A percentile compares a stretch with the other conserved stretches of the same genome.
phyloP scores from a whole-genome alignment of 2,888 invertebrate species.

The Philhelius pedissequus region DNA sequence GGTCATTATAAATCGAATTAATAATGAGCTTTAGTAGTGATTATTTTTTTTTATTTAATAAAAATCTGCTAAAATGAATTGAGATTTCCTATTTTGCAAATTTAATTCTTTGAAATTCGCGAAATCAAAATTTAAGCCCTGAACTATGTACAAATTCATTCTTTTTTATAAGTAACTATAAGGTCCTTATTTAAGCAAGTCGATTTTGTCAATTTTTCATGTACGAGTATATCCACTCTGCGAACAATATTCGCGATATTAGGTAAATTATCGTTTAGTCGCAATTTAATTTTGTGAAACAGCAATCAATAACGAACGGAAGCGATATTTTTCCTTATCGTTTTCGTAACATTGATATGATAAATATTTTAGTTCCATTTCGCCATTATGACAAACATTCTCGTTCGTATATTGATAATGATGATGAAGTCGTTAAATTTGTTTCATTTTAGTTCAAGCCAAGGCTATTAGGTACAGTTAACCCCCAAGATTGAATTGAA shows the following conservation, averaged over 20 bases:
- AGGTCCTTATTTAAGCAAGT: too few relatives aligned
- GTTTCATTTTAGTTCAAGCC: constrained; percentile 9
- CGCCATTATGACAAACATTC: background rate
- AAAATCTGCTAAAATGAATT: constrained; percentile 3
- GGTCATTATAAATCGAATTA: constrained; percentile 3
- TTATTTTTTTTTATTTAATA: background rate
- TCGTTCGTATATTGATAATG: background rate
- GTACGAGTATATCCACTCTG: too few relatives aligned
- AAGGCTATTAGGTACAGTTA: constrained; percentile 23
- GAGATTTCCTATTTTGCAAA: background rate
- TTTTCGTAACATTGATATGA: background rate
- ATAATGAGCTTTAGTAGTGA: background rate
- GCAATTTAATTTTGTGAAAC: background rate
- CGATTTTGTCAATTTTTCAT: too few relatives aligned
- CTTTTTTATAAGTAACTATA: too few relatives aligned
- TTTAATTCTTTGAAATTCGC: background rate
- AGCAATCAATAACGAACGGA: constrained; percentile 31
- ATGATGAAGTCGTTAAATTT: constrained; percentile 17
- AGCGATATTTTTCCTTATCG: constrained; percentile 17
- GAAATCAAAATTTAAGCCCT: background rate
- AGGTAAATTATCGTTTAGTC: constrained; percentile 15
- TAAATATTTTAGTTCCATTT: background rate
- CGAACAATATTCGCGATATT: background rate
- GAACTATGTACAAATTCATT: background rate
- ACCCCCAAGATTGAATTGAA: background rate